phyloP scores from a whole-genome alignment of 2,888 invertebrate species.

The Linnaemya tessellans region DNA sequence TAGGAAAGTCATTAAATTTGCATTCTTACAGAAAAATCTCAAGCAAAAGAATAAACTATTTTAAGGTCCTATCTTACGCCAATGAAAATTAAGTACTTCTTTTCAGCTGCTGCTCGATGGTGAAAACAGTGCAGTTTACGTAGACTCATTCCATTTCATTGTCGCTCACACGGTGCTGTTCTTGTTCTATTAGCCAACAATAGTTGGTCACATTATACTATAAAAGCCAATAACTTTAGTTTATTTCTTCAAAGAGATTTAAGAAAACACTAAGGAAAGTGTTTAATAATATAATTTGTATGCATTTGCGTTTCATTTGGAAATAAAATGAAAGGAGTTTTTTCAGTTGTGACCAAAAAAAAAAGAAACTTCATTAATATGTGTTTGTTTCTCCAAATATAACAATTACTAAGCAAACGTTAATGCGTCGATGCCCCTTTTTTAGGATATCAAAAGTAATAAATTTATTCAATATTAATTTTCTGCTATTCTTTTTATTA shows the following conservation, averaged over 20 bases:
- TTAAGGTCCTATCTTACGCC: too few relatives aligned
- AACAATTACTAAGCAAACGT: background rate
- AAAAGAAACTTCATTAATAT: conserved; percentile 9
- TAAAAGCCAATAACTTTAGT: background rate
- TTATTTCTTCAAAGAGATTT: background rate
- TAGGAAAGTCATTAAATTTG: too few relatives aligned
- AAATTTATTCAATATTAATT: background rate
- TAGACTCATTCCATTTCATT: too few relatives aligned
- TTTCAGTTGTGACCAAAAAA: conserved; percentile 16
- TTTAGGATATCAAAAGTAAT: background rate
- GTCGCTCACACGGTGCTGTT: too few relatives aligned
- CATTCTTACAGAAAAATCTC: too few relatives aligned
- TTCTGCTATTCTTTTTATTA: background rate
- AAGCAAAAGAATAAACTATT: too few relatives aligned
- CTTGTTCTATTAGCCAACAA: background rate
- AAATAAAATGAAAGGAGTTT: background rate
- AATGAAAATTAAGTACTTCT: background rate
- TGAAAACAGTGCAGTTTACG: too few relatives aligned
- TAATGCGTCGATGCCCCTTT: background rate
- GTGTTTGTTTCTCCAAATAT: background rate
- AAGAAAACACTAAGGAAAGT: conserved; percentile 2
- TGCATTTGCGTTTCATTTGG: background rate
- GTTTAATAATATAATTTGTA: conserved; percentile 21
- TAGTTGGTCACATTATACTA: background rate
- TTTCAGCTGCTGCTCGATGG: too few relatives aligned